Evolutionary conservation across 2,888 invertebrate species (phyloP), one percentile per base, ranked within the genome.

Genomic region (Tortricodes alternella): DNA sequence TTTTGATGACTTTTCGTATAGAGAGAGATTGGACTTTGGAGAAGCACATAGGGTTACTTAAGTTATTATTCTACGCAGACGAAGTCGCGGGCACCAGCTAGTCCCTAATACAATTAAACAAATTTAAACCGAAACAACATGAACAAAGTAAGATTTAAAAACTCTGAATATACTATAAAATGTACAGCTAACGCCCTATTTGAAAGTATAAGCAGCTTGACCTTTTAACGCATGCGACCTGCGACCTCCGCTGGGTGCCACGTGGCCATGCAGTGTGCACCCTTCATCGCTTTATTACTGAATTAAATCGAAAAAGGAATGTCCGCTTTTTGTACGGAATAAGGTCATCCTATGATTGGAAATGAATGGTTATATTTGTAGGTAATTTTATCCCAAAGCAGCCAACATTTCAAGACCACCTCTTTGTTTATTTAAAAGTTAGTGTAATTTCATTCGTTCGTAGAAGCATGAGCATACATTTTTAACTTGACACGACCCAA

Each of bases 221-320:
- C 82, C 79, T 81, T 83, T 80, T 71, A 67, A 70, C 65, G 67
- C 66, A 49, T 50, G 68, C 76, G 81, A 83, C 81, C 82, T 77
- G 70, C 80, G 81, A 85, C 83, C 84, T 77, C 76, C 59, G 53
- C 64, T 19, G 62, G 38, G 23, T 53, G 83, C 79, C 87, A 85
- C 88, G 87, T 85, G 88, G 82, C 63, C 29, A 8, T 24, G 15
- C 35, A 18, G 76, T 58, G 55, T 60, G 41, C 67, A 63, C 62
- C 65, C 56, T 37, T 38, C 67, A 65, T 64, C 68, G 29, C n/a
- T n/a, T 27, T n/a, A 9, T 27, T 9, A 24, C 3, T 9, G 11
- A 29, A 11, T 29, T 29, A 29, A 11, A 11, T n/a, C n/a, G n/a
- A n/a, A n/a, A n/a, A n/a, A n/a, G n/a, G n/a, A n/a, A n/a, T n/a